Percentiles rank a stretch among this genome's conserved stretches.
Conservation (phyloP, 1,140 invertebrate species). For the Caenorhabditis remanei region DNA sequence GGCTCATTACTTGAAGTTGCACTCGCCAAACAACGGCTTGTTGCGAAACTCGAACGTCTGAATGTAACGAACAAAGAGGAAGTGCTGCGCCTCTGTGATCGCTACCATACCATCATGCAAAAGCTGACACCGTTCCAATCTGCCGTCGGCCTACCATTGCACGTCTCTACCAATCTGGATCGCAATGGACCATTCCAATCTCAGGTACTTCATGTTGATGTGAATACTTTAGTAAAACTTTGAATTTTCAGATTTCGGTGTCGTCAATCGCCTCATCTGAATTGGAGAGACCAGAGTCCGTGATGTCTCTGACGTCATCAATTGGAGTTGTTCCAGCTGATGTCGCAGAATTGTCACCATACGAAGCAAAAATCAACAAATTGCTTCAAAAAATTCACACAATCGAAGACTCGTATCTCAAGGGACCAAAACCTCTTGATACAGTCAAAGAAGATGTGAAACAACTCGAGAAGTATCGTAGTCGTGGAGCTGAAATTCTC, state of each 20-base stretch:
- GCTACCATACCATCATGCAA: conserved; percentile 53
- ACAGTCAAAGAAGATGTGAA: conserved; percentile 51
- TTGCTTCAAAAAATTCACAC: conserved; percentile 48
- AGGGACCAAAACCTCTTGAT: conserved; percentile 58
- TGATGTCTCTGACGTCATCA: conserved; percentile 53
- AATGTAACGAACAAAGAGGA: conserved; percentile 63
- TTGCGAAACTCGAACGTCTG: conserved; percentile 59
- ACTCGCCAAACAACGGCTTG: conserved; percentile 55
- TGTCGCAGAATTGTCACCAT: conserved; percentile 52
- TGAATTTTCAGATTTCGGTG: conserved; percentile 46
- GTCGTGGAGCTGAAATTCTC: conserved; percentile 31
- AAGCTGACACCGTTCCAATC: conserved; percentile 49
- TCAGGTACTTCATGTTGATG: neutral
- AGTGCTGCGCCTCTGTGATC: conserved; percentile 49
- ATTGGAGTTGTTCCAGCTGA: conserved; percentile 44
- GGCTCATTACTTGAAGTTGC: conserved; percentile 42
- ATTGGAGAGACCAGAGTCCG: conserved; percentile 52
- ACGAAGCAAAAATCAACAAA: conserved; percentile 31
- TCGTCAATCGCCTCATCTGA: conserved; percentile 55
- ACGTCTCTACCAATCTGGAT: conserved; percentile 53
- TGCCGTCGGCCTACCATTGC: conserved; percentile 56
- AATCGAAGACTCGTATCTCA: conserved; percentile 53
- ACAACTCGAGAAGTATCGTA: conserved; percentile 52
- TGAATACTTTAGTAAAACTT: neutral
- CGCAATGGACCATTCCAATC: conserved; percentile 59